Conservation (phyloP, 2,797 vertebrate species). For the Gymnoscopelus microlampas region DNA sequence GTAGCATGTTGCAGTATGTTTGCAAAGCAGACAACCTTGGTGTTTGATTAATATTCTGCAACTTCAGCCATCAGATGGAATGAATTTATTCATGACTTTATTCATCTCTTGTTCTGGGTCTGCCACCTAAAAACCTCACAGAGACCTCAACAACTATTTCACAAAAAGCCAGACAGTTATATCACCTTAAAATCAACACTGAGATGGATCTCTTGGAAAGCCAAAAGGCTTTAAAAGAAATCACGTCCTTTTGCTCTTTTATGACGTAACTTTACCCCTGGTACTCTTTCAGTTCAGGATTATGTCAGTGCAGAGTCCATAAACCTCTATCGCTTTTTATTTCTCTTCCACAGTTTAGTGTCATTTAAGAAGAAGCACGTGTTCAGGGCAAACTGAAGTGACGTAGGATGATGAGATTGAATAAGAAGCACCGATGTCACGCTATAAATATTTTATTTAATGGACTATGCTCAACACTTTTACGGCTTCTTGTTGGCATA, state of each 20-base stretch:
- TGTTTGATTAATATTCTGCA: not conserved
- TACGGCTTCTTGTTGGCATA: not conserved
- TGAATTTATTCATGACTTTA: not conserved
- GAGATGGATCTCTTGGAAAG: constrained; percentile 9
- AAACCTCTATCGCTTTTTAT: constrained; percentile 42
- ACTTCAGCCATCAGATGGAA: too few relatives aligned
- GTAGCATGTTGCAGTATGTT: too few relatives aligned
- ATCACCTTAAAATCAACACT: constrained; percentile 40
- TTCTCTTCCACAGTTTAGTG: constrained; percentile 41
- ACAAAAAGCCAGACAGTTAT: constrained; percentile 19
- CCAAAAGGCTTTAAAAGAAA: constrained; percentile 28
- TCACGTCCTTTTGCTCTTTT: constrained; percentile 2
- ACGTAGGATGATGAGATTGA: constrained; percentile 4
- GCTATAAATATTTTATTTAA: constrained; percentile 5
- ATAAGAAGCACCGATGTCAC: constrained; percentile 34
- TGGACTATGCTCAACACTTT: constrained; percentile 12
- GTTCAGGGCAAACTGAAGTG: constrained; percentile 19
- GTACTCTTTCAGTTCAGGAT: constrained; percentile 34
- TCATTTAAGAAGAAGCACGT: constrained; percentile 33
- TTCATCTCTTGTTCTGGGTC: not conserved
- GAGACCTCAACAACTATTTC: not conserved
- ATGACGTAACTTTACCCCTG: constrained; percentile 9
- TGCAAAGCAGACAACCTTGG: not conserved
- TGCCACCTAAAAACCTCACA: constrained; percentile 2
- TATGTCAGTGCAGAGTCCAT: constrained; percentile 30